Conservation (phyloP, 2,797 vertebrate species). For the Molossus molossus region DNA sequence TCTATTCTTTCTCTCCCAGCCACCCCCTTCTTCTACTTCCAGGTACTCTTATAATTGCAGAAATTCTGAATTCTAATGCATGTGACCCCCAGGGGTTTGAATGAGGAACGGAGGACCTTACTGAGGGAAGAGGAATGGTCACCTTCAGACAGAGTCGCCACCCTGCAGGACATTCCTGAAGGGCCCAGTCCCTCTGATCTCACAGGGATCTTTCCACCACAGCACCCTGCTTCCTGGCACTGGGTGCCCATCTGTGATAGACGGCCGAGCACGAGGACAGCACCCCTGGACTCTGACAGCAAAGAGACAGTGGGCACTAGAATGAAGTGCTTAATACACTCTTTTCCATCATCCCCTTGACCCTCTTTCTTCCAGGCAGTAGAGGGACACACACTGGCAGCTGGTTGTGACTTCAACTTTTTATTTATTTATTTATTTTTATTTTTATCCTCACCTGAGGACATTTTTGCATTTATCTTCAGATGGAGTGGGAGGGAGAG, state of each 20-base stretch:
- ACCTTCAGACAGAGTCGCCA: not conserved
- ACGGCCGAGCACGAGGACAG: not conserved
- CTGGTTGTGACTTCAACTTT: not conserved
- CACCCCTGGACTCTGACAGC: not conserved
- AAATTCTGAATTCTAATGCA: not conserved
- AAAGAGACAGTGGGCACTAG: not conserved
- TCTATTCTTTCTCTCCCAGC: not conserved
- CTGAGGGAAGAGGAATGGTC: not conserved
- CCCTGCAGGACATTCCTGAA: accelerated
- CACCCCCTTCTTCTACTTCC: not conserved
- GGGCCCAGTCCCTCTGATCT: not conserved
- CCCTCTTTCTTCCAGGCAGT: not conserved
- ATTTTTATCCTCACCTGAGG: no score
- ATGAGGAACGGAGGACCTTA: not conserved
- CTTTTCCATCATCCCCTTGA: not conserved
- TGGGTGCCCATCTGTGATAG: not conserved
- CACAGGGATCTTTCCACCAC: not conserved
- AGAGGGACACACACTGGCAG: not conserved
- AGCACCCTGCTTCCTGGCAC: not conserved
- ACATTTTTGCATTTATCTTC: no score
- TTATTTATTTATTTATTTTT: not conserved
- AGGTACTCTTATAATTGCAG: not conserved
- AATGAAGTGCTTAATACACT: not conserved
- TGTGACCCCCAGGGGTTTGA: not conserved
- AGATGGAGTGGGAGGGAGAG: no score